phyloP scores from a whole-genome alignment of 1,140 invertebrate species.

The Ips typographus region DNA sequence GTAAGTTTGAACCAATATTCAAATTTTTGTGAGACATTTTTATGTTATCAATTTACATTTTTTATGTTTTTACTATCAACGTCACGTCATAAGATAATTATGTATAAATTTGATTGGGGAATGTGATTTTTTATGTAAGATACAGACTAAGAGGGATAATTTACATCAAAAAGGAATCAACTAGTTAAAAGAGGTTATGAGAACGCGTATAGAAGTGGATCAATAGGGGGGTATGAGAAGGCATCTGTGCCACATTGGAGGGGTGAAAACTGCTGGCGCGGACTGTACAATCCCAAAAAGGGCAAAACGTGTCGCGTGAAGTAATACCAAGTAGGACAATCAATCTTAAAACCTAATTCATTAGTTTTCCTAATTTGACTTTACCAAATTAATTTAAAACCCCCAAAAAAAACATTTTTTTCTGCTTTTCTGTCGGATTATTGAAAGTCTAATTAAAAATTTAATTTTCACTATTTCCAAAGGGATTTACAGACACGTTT shows the following conservation, averaged over 20 bases:
- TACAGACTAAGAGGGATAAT: neutral
- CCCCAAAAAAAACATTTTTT: no score
- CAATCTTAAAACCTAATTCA: neutral
- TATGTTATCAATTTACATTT: neutral
- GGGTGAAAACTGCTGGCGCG: constrained; percentile 18
- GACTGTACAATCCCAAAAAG: neutral
- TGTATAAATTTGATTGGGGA: neutral
- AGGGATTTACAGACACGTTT: no score
- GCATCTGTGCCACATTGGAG: constrained; percentile 25
- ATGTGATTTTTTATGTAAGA: neutral
- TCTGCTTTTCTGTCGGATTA: no score
- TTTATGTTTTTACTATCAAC: neutral
- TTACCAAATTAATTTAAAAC: no score
- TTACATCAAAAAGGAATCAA: constrained; percentile 12
- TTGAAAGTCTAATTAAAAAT: no score
- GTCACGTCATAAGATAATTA: neutral
- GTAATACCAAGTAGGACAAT: neutral
- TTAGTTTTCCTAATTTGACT: no score
- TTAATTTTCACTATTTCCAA: no score
- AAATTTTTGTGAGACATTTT: neutral
- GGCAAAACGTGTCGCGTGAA: neutral
- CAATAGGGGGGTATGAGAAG: constrained; percentile 26
- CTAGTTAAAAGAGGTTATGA: constrained; percentile 27
- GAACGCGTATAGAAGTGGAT: constrained; percentile 23
- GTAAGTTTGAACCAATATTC: neutral